phyloP scores from a whole-genome alignment of 1,140 invertebrate species.

The Leptinotarsa lineolata region DNA sequence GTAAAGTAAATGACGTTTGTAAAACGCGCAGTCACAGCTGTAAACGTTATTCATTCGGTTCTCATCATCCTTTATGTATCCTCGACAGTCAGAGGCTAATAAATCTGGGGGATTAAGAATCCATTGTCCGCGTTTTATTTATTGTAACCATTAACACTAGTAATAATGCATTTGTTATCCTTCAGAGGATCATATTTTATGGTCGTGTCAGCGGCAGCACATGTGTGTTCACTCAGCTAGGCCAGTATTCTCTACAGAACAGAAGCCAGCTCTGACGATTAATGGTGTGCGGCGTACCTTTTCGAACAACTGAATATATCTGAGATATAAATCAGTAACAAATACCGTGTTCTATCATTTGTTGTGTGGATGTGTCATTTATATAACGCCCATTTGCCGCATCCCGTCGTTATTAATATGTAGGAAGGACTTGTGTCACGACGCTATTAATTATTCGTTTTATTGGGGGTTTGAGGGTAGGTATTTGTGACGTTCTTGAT shows the following conservation, averaged over 20 bases:
- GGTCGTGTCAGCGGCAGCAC: conserved; percentile 49
- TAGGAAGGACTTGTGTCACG: conserved; percentile 24
- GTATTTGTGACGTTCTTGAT: neutral
- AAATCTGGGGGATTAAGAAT: conserved; percentile 55
- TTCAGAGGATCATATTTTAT: conserved; percentile 55
- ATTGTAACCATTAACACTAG: conserved; percentile 57
- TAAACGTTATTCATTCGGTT: conserved; percentile 52
- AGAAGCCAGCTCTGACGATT: conserved; percentile 47
- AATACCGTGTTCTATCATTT: conserved; percentile 50
- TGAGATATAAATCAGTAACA: conserved; percentile 50
- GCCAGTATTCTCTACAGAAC: conserved; percentile 34
- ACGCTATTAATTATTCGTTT: conserved; percentile 21
- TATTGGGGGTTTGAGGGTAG: neutral
- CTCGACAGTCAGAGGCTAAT: conserved; percentile 45
- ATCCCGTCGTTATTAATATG: conserved; percentile 29
- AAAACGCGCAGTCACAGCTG: conserved; percentile 42
- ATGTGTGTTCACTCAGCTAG: conserved; percentile 37
- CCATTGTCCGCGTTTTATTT: conserved; percentile 56
- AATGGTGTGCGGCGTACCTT: conserved; percentile 52
- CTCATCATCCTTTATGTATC: conserved; percentile 48
- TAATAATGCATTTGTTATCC: conserved; percentile 57
- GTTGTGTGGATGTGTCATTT: conserved; percentile 47
- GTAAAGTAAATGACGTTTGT: conserved; percentile 43
- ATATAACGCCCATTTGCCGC: conserved; percentile 41
- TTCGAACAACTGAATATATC: conserved; percentile 50